Conservation (phyloP, 2,113 vertebrate species). For the Sakesphorus luctuosus region DNA sequence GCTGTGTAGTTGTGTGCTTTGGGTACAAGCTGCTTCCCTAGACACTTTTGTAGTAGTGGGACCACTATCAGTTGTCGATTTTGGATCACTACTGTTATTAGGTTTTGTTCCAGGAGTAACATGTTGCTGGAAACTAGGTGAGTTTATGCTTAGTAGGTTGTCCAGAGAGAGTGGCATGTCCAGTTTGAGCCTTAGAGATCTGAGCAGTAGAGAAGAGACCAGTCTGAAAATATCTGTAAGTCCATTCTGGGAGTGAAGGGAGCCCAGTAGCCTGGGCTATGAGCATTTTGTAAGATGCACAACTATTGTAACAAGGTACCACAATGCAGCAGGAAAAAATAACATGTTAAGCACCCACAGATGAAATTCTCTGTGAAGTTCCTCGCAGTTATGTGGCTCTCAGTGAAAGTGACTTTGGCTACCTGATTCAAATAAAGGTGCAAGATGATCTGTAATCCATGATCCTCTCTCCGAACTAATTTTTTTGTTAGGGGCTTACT, state of each 20-base stretch:
- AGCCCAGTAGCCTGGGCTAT: neutral
- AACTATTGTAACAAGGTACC: neutral
- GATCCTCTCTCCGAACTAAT: neutral
- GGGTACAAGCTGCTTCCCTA: neutral
- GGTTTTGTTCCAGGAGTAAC: neutral
- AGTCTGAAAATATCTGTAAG: neutral
- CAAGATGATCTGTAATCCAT: neutral
- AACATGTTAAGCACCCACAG: neutral
- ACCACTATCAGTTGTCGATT: neutral
- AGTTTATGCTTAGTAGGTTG: neutral
- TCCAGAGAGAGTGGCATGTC: neutral
- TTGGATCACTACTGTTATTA: neutral
- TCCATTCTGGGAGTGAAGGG: neutral
- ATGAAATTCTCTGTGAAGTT: neutral
- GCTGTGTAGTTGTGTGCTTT: neutral
- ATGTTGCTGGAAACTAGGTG: neutral
- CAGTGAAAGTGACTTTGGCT: rapidly evolving
- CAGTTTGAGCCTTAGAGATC: neutral
- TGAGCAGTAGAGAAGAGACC: neutral
- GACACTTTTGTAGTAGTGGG: neutral
- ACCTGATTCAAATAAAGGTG: neutral
- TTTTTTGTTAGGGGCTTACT: neutral
- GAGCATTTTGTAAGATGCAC: neutral
- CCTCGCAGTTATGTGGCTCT: neutral
- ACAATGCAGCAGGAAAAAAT: neutral